A percentile compares a stretch with the other conserved stretches of the same genome.
Conservation (phyloP, 2,888 invertebrate genomes). For the Cephus pygmeus region DNA sequence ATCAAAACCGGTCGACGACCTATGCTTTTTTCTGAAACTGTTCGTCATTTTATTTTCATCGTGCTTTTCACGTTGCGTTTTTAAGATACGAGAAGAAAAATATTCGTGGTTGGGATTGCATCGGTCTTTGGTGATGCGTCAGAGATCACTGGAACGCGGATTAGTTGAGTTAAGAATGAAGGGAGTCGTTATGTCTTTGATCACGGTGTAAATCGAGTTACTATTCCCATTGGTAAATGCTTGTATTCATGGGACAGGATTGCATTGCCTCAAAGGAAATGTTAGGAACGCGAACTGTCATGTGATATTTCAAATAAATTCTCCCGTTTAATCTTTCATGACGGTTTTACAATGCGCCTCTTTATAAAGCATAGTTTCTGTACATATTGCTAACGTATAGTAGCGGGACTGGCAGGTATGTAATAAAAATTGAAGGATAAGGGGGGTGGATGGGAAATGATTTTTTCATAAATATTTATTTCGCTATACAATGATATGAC, state of each 20-base stretch:
- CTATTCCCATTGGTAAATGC: not conserved
- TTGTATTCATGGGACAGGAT: not conserved
- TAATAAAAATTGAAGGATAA: not conserved
- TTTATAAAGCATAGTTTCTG: not conserved
- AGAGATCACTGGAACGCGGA: not conserved
- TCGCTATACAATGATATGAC: not conserved
- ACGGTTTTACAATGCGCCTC: not conserved
- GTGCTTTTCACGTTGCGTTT: not conserved
- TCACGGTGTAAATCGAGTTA: not conserved
- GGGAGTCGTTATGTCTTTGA: not conserved
- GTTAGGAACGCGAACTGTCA: not conserved
- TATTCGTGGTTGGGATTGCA: not conserved
- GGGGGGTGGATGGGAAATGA: not conserved
- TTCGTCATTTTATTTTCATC: not conserved
- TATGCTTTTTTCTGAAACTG: not conserved
- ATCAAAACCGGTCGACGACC: not conserved
- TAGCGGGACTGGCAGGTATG: not conserved
- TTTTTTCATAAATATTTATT: not conserved
- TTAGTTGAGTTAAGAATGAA: not conserved
- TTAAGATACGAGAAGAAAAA: not conserved
- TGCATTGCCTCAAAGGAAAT: not conserved
- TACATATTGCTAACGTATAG: not conserved
- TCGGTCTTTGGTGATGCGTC: not conserved
- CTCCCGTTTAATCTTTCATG: not conserved
- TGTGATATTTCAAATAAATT: not conserved